Evolutionary conservation across 92 coral and sea anemone genomes (phyloP).

Genomic region (Bergia puertoricense): DNA sequence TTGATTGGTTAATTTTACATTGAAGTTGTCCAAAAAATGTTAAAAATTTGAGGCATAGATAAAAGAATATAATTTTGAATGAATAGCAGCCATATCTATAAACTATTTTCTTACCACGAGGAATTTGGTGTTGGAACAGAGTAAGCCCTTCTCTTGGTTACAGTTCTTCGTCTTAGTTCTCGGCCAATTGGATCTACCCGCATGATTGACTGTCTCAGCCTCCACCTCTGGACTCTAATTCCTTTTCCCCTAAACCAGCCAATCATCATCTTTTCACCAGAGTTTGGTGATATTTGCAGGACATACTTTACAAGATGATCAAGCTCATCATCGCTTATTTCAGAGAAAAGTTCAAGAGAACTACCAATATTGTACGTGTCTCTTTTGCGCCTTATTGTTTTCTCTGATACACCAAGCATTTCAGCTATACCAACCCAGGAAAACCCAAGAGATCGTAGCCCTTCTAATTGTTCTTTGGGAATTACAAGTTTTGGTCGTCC

Average conservation of each 20-base stretch:
- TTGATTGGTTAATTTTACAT: too few relatives aligned
- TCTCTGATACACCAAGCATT: constrained; percentile 48
- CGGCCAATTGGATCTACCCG: constrained; percentile 66
- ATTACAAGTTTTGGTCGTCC: too few relatives aligned
- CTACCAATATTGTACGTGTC: background rate
- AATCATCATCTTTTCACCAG: constrained; percentile 71
- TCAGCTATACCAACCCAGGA: constrained; percentile 39
- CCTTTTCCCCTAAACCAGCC: constrained; percentile 69
- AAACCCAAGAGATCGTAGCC: constrained; percentile 46
- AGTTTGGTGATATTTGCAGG: constrained; percentile 62
- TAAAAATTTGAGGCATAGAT: background rate
- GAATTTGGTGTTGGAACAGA: constrained; percentile 69
- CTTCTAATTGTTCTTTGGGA: background rate
- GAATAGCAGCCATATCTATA: background rate
- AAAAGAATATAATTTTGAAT: too few relatives aligned
- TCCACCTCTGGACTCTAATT: constrained; percentile 61
- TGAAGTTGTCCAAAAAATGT: background rate
- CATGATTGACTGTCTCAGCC: constrained; percentile 57
- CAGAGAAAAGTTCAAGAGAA: constrained; percentile 42
- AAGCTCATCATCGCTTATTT: constrained; percentile 59
- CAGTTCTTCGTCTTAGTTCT: constrained; percentile 60
- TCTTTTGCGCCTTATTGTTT: constrained; percentile 39
- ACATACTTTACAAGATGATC: constrained; percentile 55
- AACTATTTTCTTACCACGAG: constrained; percentile 49
- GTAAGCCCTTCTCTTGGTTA: constrained; percentile 61